phyloP scores from a whole-genome alignment of 2,797 vertebrate species.

The Dendrocincla tyrannina region DNA sequence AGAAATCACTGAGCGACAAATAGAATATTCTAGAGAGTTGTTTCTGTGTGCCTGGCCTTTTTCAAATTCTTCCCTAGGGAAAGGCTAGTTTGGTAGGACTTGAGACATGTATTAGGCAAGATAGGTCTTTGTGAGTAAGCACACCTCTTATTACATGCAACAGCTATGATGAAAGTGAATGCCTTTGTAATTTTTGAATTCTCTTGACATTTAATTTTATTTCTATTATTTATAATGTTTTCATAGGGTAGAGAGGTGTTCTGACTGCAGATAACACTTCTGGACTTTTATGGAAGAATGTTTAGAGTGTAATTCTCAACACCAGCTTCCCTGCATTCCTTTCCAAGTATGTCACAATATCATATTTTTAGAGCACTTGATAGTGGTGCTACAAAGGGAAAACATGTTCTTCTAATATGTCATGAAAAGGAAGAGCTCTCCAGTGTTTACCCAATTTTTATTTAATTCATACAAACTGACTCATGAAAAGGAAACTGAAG shows the following conservation, averaged over 20 bases:
- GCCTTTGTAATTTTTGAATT: background rate
- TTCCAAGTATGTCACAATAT: background rate
- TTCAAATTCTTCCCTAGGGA: background rate
- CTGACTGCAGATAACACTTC: background rate
- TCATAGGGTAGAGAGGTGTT: background rate
- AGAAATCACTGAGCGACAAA: background rate
- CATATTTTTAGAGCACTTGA: background rate
- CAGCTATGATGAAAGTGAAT: background rate
- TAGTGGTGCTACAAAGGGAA: background rate
- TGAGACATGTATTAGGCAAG: background rate
- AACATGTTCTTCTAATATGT: background rate
- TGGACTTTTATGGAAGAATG: background rate
- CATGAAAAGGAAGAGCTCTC: background rate
- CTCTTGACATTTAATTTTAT: background rate
- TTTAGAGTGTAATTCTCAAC: background rate
- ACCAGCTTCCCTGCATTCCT: background rate
- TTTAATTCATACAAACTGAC: background rate
- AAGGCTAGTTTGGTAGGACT: background rate
- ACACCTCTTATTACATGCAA: background rate
- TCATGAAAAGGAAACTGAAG: background rate
- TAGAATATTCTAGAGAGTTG: background rate
- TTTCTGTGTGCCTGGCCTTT: background rate
- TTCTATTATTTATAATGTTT: background rate
- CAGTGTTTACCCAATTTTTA: background rate
- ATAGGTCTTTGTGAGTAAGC: background rate